Conservation (phyloP, 2,888 invertebrate genomes). For the Coenonympha glycerion region DNA sequence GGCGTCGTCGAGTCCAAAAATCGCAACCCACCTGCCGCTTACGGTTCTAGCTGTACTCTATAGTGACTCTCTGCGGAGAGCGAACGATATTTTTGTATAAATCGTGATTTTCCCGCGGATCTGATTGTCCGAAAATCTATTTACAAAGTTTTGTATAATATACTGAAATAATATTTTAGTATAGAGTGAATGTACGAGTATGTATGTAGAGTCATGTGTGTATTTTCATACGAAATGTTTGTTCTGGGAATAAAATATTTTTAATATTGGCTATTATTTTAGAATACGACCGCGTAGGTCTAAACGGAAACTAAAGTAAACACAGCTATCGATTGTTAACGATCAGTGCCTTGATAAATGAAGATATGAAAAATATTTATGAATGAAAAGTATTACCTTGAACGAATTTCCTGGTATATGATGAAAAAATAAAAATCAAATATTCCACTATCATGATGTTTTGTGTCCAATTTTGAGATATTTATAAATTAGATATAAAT, state of each 20-base stretch:
- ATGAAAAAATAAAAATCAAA: slow-evolving; percentile 22
- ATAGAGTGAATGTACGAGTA: slow-evolving; percentile 67
- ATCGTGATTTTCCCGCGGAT: slow-evolving; percentile 55
- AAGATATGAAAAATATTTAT: slow-evolving; percentile 60
- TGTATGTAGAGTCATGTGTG: slow-evolving; percentile 70
- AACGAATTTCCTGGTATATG: slow-evolving; percentile 22
- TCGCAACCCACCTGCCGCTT: slow-evolving; percentile 62
- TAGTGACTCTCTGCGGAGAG: slow-evolving; percentile 23
- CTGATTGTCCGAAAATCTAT: slow-evolving; percentile 55
- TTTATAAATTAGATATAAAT: slow-evolving; percentile 29
- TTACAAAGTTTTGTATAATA: slow-evolving; percentile 68
- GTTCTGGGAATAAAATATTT: slow-evolving; percentile 66
- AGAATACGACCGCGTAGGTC: slow-evolving; percentile 60
- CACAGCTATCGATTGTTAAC: slow-evolving; percentile 65
- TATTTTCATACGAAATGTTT: slow-evolving; percentile 73
- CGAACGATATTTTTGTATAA: slow-evolving; percentile 67
- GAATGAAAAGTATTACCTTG: slow-evolving; percentile 48
- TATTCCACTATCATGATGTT: slow-evolving; percentile 20
- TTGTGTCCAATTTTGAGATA: slow-evolving; percentile 23
- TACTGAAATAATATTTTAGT: slow-evolving; percentile 66
- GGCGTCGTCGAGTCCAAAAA: slow-evolving; percentile 60
- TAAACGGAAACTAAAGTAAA: slow-evolving; percentile 55
- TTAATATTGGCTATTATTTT: slow-evolving; percentile 72
- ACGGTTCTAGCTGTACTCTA: slow-evolving; percentile 25
- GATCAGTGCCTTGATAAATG: slow-evolving; percentile 69